Evolutionary conservation across 2,888 invertebrate genomes (phyloP), one percentile per base, ranked within the genome.

Genomic region (Plebejus argus): DNA sequence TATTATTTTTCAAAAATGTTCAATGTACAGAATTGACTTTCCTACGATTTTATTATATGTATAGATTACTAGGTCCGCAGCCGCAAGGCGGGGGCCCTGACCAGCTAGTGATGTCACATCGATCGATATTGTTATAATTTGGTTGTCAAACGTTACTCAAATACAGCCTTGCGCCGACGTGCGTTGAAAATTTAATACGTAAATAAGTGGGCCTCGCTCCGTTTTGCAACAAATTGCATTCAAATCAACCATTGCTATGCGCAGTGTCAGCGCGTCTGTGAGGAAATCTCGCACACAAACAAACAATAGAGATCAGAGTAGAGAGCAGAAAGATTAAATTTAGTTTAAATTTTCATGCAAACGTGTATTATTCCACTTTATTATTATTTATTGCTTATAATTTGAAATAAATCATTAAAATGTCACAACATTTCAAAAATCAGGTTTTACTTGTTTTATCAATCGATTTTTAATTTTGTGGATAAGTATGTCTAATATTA

Each of bases 141-240:
- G 39, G 39, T 20, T 45, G 53, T 74, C 45, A 74, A 49, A 74
- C 53, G 49, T 39, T 39, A 72, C 49, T 74, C 74, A 53, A 53
- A 53, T 28, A 39, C 35, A 71, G 53, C 45, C 74, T 74, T 49
- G 74, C 35, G 35, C 35, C 61, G 61, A 61, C 76, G n/a, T 28
- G 53, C 33, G 56, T 77, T 76, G 71, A 75, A 70, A 76, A 77
- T 72, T 53, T 78, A 79, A 79, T 79, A 78, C 76, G 70, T 71
- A 78, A 77, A 79, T 79, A 79, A 79, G 79, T 78, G 76, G n/a
- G 28, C 45, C 56, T 61, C 75, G 76, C 53, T 70, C 74, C 71
- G 28, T 77, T 71, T 71, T 77, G 77, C 77, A 77, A 77, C 71
- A 33, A 39, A 39, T 72, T 74, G 74, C 53, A 53, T 23, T 53